Evolutionary conservation across 2,888 invertebrate genomes (phyloP).

Genomic region (Nasonovia ribisnigri): DNA sequence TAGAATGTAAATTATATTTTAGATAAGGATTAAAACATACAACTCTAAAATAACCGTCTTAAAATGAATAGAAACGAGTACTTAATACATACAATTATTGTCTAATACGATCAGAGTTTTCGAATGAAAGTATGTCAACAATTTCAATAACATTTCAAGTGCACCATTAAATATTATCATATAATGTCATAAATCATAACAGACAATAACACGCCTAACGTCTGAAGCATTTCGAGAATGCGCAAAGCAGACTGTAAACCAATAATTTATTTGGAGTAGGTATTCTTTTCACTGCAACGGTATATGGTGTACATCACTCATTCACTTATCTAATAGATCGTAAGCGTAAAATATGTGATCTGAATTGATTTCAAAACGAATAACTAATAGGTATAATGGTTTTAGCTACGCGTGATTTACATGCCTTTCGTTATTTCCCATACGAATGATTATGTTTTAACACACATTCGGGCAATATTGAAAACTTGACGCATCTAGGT

Average conservation of each 20-base stretch:
- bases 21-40: neutral
- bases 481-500: neutral
- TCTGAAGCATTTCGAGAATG: conserved; percentile 1
- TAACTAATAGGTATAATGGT: neutral
- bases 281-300: neutral
- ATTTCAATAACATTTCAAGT: neutral
- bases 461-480: neutral
- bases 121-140: neutral
- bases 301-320: neutral
- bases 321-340: neutral
- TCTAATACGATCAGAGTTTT: neutral
- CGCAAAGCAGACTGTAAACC: neutral
- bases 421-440: neutral
- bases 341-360: neutral
- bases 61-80: conserved; percentile 3
- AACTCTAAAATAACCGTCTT: conserved; percentile 5
- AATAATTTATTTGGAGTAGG: neutral
- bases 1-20: neutral
- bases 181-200: neutral
- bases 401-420: neutral
- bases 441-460: neutral
- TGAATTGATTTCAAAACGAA: neutral
- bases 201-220: neutral
- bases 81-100: neutral
- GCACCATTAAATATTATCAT: neutral